Base-by-base conservation (phyloP, 2,113 vertebrate genomes). In the Loxodonta africana region DNA sequence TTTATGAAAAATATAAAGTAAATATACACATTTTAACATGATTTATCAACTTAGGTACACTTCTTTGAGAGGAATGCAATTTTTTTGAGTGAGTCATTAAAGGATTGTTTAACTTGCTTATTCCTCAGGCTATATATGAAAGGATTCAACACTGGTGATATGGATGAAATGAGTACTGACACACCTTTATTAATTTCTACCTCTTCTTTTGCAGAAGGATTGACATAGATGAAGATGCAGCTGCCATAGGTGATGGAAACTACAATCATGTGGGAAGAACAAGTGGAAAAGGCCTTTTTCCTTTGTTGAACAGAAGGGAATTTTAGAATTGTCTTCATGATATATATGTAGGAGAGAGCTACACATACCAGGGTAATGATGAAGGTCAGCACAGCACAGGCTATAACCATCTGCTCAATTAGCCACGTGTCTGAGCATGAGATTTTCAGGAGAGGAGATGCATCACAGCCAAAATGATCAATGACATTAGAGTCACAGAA, bases 191-290 rank as follows among this genome's bases (percentile, higher is more conserved):
- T 90, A 18, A 96, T 60, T 30, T 48, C 6, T 11, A 60, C 81
- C 20, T 57, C 77, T n/a, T 81, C 97, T 46, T 90, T 88, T 17
- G 37, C 21, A 51, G 92, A 95, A 11, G 82, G 73, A 9, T 96
- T 90, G 65, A 90, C 11, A 0, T 90, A 96, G 53, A 96, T 94
- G 10, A 94, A 96, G 81, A 96, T 94, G 87, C 86, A 94, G 33
- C 46, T 74, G 12, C 86, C 86, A 3, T 88, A 88, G 33, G 67
- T 37, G 30, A 88, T 71, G 21, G n/a, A 88, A 14, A 53, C 51
- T 3, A 88, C n/a, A 15, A 26, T 88, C 67, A 88, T 74, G 23
- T 95, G 94, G 12, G 86, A 26, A 53, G 30, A 88, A 57, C 65
- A 53, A 69, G 73, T 85, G 48, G 87, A 71, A 83, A 85, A 90